These are phyloP conservation scores for Acanthosepion lycidas DNA, from an alignment of 2,888 invertebrate species.

Conservation along the genomic window DNA sequence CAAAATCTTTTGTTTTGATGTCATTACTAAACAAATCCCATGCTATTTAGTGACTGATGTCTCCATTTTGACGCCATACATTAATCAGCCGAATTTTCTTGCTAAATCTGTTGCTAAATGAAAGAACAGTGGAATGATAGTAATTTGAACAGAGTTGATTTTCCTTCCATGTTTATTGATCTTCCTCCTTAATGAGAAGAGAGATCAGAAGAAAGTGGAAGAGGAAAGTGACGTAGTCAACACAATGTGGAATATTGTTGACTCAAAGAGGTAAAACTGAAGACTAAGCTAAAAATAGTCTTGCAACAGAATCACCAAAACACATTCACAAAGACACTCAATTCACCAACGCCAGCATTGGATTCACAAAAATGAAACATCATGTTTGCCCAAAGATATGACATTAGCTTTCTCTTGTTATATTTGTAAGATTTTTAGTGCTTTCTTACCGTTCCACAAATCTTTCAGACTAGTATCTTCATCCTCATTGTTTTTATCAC, in stretches of 20 bases:
- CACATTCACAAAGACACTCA: not conserved
- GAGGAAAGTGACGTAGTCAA: not conserved
- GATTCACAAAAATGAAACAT: not conserved
- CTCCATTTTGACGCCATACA: not conserved
- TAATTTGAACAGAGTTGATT: not conserved
- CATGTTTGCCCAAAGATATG: not conserved
- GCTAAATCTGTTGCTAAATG: not conserved
- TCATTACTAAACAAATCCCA: not conserved
- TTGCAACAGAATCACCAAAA: not conserved
- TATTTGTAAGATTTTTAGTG: no score
- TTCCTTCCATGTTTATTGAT: not conserved
- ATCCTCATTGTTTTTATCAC: no score
- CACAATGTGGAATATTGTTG: not conserved
- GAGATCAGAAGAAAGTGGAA: not conserved
- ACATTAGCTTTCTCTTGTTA: no score
- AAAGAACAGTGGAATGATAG: not conserved
- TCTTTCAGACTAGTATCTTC: no score
- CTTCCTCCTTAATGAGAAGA: not conserved
- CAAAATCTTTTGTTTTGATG: not conserved
- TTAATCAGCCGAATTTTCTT: not conserved
- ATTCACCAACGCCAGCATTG: not conserved
- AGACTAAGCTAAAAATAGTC: not conserved
- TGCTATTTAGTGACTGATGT: not conserved
- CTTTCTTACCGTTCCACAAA: no score
- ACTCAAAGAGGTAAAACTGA: not conserved